Conservation (phyloP, 2,113 vertebrate species). For the Microtus oregoni region DNA sequence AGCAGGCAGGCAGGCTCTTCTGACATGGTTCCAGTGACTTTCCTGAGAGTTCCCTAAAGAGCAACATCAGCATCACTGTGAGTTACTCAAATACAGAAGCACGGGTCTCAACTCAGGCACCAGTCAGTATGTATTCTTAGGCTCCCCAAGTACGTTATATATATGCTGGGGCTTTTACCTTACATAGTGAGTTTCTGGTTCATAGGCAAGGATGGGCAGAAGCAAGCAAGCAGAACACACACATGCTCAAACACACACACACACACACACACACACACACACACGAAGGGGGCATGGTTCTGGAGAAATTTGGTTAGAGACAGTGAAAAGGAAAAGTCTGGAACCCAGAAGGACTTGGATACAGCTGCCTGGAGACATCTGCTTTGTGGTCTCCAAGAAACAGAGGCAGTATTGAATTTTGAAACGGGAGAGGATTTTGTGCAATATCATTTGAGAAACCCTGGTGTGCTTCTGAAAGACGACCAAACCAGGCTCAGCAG, state of each 20-base stretch:
- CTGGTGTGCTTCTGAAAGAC: not conserved
- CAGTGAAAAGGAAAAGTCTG: not conserved
- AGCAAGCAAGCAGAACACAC: not conserved
- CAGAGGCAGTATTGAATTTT: not conserved
- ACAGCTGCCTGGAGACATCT: not conserved
- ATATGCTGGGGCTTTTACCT: accelerated
- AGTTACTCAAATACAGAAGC: not conserved
- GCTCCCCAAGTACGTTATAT: accelerated
- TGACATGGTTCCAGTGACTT: not conserved
- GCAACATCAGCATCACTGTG: not conserved
- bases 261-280: not conserved
- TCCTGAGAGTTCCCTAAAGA: not conserved
- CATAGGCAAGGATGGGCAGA: not conserved
- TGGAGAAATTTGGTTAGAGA: not conserved
- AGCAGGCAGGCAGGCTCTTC: not conserved
- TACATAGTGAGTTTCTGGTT: not conserved
- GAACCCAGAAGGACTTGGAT: not conserved
- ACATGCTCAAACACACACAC: not conserved
- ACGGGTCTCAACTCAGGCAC: not conserved
- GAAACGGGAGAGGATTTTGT: conserved; percentile 25
- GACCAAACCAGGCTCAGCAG: not conserved
- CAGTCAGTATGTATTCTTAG: not conserved
- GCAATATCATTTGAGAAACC: not conserved
- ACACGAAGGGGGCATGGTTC: too few species aligned
- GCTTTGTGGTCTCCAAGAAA: conserved; percentile 54